phyloP scores from a whole-genome alignment of 2,797 vertebrate species.

The Miichthys miiuy region DNA sequence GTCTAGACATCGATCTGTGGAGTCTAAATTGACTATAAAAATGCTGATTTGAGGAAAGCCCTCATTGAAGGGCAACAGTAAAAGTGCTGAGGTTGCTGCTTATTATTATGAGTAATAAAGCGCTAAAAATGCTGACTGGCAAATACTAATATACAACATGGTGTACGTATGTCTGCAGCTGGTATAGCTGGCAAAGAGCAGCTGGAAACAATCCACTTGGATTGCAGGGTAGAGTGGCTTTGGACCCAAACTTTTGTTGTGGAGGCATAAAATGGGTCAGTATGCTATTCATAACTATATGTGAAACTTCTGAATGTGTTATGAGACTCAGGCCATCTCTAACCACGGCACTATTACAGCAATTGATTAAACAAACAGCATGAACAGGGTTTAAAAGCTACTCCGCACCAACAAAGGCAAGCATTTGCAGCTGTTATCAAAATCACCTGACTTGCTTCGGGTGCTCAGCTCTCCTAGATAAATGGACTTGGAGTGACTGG shows the following conservation, averaged over 20 bases:
- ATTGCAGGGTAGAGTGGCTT: slow-evolving; percentile 26
- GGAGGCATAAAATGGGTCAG: slow-evolving; percentile 18
- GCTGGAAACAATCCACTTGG: slow-evolving; percentile 51
- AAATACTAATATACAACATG: slow-evolving; percentile 47
- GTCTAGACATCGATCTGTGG: slow-evolving; percentile 71
- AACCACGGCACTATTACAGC: background rate
- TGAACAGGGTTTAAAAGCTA: slow-evolving; percentile 20
- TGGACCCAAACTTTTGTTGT: slow-evolving; percentile 14
- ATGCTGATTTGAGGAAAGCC: slow-evolving; percentile 56
- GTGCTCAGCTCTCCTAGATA: slow-evolving; percentile 36
- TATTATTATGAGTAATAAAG: slow-evolving; percentile 67
- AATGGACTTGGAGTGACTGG: slow-evolving; percentile 45
- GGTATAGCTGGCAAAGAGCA: slow-evolving; percentile 45
- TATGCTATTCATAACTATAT: slow-evolving; percentile 21
- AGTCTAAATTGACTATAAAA: slow-evolving; percentile 66
- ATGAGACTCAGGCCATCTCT: background rate
- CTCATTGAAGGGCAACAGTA: slow-evolving; percentile 43
- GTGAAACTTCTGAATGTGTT: slow-evolving; percentile 10
- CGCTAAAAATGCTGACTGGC: slow-evolving; percentile 56
- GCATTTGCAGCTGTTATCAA: slow-evolving; percentile 46
- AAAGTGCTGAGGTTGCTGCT: slow-evolving; percentile 44
- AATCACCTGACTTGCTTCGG: slow-evolving; percentile 62
- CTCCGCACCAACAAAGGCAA: slow-evolving; percentile 20
- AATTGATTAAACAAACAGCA: slow-evolving; percentile 2
- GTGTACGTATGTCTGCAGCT: slow-evolving; percentile 46